Evolutionary conservation across 2,113 vertebrate genomes (phyloP).

Genomic region (Grus americana): DNA sequence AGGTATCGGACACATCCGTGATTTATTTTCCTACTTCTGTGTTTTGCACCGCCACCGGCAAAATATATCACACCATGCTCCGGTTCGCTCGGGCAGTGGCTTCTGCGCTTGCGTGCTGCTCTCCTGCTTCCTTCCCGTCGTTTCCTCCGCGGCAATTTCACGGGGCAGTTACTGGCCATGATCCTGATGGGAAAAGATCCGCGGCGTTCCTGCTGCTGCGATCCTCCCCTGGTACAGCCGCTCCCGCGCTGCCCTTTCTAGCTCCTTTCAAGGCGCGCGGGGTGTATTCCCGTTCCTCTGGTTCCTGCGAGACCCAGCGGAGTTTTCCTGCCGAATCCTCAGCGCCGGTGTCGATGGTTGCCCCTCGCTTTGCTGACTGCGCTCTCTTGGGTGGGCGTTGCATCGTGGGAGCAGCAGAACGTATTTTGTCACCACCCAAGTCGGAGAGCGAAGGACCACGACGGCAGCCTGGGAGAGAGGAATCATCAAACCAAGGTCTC

Average conservation of each 20-base stretch:
- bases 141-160: not conserved
- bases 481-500: not conserved
- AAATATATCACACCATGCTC: not conserved
- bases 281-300: not conserved
- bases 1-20: not conserved
- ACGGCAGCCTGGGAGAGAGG: not conserved
- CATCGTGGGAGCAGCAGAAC: not conserved
- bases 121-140: not conserved
- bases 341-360: not conserved
- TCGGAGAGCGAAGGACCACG: not conserved
- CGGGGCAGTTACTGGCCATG: not conserved
- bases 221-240: not conserved
- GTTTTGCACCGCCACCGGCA: not conserved
- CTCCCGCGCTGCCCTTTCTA: not conserved
- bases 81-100: not conserved
- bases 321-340: not conserved
- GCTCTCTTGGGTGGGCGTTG: not conserved
- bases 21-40: not conserved
- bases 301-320: not conserved
- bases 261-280: not conserved
- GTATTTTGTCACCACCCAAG: not conserved
- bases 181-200: accelerated
- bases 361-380: not conserved
- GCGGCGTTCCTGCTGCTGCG: not conserved
- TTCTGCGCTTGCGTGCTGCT: not conserved